Evolutionary conservation across 2,888 invertebrate species (phyloP).

Genomic region (Tetanocera ferruginea): DNA sequence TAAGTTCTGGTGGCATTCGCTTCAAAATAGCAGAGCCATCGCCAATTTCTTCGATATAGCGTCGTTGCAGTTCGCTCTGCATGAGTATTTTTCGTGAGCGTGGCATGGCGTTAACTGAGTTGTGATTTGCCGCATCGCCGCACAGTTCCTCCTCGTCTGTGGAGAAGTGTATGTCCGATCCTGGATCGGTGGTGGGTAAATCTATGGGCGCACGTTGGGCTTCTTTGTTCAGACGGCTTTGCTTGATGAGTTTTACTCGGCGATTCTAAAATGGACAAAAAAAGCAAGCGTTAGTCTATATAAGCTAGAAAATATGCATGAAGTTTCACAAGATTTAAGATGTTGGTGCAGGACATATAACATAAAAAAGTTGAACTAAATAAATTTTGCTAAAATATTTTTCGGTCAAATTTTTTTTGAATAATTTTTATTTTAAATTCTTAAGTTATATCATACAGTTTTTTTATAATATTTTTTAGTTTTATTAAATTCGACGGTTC

Average conservation of each 20-base stretch:
- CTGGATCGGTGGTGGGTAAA: conserved; percentile 77
- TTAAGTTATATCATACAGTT: too few species aligned
- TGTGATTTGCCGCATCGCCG: conserved; percentile 54
- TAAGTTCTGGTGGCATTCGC: conserved; percentile 70
- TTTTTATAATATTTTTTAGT: too few species aligned
- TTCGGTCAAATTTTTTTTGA: background rate
- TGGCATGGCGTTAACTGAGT: conserved; percentile 50
- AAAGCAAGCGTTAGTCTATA: background rate
- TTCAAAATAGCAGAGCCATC: conserved; percentile 56
- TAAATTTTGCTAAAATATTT: too few species aligned
- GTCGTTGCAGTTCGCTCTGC: conserved; percentile 65
- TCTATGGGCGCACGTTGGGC: conserved; percentile 70
- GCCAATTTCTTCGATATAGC: conserved; percentile 62
- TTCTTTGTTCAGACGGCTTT: conserved; percentile 54
- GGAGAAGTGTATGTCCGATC: conserved; percentile 74
- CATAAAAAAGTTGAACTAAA: too few species aligned
- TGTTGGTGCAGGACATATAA: too few species aligned
- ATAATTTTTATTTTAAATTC: too few species aligned
- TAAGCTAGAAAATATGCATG: too few species aligned
- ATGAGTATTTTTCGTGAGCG: conserved; percentile 61
- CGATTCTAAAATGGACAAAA: conserved; percentile 44
- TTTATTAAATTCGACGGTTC: too few species aligned
- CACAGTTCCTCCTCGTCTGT: conserved; percentile 75
- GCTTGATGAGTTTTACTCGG: conserved; percentile 50
- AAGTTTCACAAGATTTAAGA: too few species aligned